Conservation (phyloP, 2,797 vertebrate genomes). For the Selene dorsalis region DNA sequence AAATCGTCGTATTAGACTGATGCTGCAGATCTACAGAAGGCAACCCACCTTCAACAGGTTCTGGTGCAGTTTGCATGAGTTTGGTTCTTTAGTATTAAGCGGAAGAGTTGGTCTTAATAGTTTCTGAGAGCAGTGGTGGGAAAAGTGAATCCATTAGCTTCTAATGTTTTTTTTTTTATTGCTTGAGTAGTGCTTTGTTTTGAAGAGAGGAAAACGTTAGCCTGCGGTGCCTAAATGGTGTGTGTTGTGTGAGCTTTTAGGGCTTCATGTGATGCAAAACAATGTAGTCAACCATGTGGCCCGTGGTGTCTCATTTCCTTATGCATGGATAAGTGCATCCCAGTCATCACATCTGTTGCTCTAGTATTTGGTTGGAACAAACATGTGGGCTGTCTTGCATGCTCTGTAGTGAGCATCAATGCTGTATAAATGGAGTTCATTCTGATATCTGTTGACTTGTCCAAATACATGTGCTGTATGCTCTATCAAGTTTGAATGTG, state of each 20-base stretch:
- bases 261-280: not conserved
- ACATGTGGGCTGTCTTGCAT: not conserved
- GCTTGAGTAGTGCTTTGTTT: constrained; percentile 4
- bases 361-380: not conserved
- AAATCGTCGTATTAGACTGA: not conserved
- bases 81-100: not conserved
- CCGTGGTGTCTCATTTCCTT: not conserved
- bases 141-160: constrained; percentile 25
- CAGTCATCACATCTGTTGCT: not conserved
- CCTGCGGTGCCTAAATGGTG: constrained; percentile 12
- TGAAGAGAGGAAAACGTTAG: constrained; percentile 3
- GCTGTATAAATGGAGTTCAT: not conserved
- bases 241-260: not conserved
- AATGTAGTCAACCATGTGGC: not conserved
- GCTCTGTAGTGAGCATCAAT: not conserved
- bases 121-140: constrained; percentile 2
- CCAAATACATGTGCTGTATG: not conserved
- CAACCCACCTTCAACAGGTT: not conserved
- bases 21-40: not conserved
- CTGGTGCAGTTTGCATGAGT: not conserved
- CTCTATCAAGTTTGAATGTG: not conserved
- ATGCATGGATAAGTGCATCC: not conserved
- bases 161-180: constrained; percentile 15
- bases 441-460: not conserved
- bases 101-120: not conserved